Conservation (phyloP, 2,797 vertebrate species). For the Chrysocyon brachyurus region DNA sequence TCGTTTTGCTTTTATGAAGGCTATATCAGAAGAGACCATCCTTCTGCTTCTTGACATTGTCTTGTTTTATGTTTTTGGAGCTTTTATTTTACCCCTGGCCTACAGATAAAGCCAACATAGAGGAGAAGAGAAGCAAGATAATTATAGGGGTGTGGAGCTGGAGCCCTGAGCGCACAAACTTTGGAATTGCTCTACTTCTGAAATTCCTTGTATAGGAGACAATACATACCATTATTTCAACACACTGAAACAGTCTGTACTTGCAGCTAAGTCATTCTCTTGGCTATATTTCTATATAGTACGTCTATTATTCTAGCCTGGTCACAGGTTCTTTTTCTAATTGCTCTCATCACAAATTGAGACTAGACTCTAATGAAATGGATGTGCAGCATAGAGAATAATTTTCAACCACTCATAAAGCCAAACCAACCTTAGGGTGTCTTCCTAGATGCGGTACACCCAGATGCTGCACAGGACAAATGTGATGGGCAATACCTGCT, state of each 20-base stretch:
- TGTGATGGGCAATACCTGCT: background rate
- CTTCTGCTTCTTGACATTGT: background rate
- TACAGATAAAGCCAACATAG: background rate
- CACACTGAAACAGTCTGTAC: background rate
- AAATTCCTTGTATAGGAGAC: background rate
- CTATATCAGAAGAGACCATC: background rate
- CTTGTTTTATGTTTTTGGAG: background rate
- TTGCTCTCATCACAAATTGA: background rate
- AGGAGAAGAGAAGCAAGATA: background rate
- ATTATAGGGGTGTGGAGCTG: background rate
- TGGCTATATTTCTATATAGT: background rate
- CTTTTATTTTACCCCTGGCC: background rate
- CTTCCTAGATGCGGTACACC: background rate
- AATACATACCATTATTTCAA: background rate
- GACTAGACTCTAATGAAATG: background rate
- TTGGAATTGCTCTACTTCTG: background rate
- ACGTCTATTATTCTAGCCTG: background rate
- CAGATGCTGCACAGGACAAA: background rate
- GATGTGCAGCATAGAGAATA: background rate
- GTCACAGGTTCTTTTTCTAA: background rate
- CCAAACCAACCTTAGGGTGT: background rate
- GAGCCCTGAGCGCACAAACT: background rate
- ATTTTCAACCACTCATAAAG: background rate
- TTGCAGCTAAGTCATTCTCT: background rate
- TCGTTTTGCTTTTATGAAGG: background rate